Base-by-base conservation (phyloP, 2,888 invertebrate genomes). In the Dinocampus coccinellae region DNA sequence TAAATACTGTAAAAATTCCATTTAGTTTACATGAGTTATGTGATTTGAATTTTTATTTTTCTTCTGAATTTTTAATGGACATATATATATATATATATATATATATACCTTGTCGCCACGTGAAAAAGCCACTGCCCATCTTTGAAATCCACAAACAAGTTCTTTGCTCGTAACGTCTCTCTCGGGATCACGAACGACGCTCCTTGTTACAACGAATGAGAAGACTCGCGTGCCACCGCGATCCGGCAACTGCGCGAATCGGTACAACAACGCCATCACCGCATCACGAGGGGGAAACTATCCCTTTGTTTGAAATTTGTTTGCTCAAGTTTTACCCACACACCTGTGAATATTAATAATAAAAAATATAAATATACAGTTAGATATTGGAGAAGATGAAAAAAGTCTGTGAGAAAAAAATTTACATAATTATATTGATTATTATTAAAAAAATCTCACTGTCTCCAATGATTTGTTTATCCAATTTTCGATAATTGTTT, bases 221-320 rank as follows among this genome's bases (percentile, higher is more conserved):
- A 95, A 95, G 81, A 95, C 93, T 88, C 94, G 93, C 78, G 94
- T 93, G 89, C 94, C 93, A 88, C 92, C 92, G 86, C 94, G 92
- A 90, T 95, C 95, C 83, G 93, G 92, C 78, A 94, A 91, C 89
- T 93, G 93, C 88, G 94, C 93, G 88, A 94, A 93, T 86, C 95
- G 92, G 89, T 94, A 93, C 87, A 94, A 90, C 87, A 93, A 90
- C 88, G 93, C 93, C 93, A 94, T 94, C 90, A 90, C 88, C 89
- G 88, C 88, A 89, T 89, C 81, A 78, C 83, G 82, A 80, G 77
- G 64, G 69, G 69, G 69, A 75, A 75, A 73, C 66, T 65, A 53
- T 65, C 47, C 26, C 47, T 47, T 47, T 7, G 16, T 47, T 69
- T 66, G 7, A 68, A 47, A 22, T 66, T 66, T 39, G 22, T n/a